A percentile compares a stretch with the other conserved stretches of the same genome.
phyloP scores from a whole-genome alignment of 2,113 vertebrate species.

The Jaculus jaculus region DNA sequence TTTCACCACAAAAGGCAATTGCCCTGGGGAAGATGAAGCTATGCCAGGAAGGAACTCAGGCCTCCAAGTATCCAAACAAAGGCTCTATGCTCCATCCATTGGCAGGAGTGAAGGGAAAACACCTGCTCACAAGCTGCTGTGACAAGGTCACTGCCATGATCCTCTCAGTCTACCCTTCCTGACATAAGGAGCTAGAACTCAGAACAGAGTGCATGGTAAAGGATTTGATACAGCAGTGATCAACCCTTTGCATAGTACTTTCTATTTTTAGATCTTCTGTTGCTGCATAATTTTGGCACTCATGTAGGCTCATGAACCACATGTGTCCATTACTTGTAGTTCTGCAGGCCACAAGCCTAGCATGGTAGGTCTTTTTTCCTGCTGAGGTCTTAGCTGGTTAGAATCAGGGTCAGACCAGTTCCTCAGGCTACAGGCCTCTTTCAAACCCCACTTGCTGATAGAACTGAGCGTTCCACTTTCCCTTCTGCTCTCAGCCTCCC shows the following conservation, averaged over 20 bases:
- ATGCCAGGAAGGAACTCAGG: background rate
- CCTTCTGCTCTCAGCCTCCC: no score
- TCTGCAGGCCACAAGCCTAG: no score
- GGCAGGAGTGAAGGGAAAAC: background rate
- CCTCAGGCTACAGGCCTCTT: background rate
- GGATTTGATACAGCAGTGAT: no score
- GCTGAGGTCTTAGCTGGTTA: no score
- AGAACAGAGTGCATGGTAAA: background rate
- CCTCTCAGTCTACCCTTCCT: no score
- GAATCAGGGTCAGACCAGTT: background rate
- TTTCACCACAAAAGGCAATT: background rate
- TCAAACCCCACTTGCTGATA: rapidly evolving
- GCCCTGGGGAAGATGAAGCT: background rate
- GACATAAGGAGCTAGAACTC: background rate
- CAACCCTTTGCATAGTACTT: no score
- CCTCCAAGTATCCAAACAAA: background rate
- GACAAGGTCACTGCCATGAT: background rate
- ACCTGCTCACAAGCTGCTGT: background rate
- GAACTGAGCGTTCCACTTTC: no score
- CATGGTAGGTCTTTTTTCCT: no score
- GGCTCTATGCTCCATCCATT: background rate
- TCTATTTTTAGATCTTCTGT: background rate
- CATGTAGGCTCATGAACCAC: background rate
- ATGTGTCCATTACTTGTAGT: background rate
- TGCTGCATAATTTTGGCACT: no score